phyloP scores from a whole-genome alignment of 2,888 invertebrate genomes.

The Sturmia bella region DNA sequence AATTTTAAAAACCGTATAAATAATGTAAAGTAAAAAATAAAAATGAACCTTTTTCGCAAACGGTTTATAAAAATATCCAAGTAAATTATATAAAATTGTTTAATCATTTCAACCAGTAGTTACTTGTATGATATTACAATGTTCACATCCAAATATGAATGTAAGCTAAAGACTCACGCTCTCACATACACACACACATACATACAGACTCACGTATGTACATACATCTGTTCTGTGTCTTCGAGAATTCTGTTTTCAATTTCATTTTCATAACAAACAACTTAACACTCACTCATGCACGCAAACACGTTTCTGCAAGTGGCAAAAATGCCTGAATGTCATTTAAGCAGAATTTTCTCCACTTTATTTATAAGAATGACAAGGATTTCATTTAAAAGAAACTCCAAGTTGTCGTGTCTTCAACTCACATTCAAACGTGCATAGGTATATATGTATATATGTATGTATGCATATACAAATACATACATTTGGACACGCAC shows the following conservation, averaged over 20 bases:
- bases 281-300: constrained; percentile 8
- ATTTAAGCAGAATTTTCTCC: constrained; percentile 62
- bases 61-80: too few species aligned
- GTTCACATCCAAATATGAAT: background rate
- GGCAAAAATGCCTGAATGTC: constrained; percentile 45
- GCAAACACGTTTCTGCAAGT: constrained; percentile 49
- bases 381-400: constrained; percentile 57
- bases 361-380: constrained; percentile 61
- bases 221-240: background rate
- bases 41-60: too few species aligned
- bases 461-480: background rate
- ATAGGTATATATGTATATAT: too few species aligned
- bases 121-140: background rate
- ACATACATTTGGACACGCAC: constrained; percentile 18
- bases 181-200: background rate
- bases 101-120: too few species aligned
- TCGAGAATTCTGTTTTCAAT: constrained; percentile 48
- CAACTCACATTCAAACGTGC: background rate
- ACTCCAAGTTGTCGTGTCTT: constrained; percentile 36
- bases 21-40: too few species aligned
- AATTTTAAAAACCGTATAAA: too few species aligned
- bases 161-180: background rate
- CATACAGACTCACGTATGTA: background rate
- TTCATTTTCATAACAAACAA: constrained; percentile 39
- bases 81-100: too few species aligned